Base-by-base conservation (phyloP, 2,113 vertebrate genomes). In the Tachysurus fulvidraco region DNA sequence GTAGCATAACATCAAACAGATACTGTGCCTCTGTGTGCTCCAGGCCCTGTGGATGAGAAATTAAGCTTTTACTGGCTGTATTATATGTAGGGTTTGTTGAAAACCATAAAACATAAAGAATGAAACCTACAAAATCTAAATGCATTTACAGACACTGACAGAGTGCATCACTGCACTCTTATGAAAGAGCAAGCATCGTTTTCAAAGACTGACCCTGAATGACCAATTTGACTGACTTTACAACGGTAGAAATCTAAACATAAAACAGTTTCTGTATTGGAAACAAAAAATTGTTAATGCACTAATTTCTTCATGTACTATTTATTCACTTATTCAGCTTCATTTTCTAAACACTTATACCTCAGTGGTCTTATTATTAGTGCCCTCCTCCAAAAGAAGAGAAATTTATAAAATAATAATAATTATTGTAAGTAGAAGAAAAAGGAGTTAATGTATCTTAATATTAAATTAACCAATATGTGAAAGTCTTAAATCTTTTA, bases 1-100 rank as follows among this genome's bases (percentile, higher is more conserved):
- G 97, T 83, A 98, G 94, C 87, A 97, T 90, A 4, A 90, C 93
- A 16, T 96, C 95, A 88, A 96, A 97, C 16, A 99, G 94, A 83
- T 96, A 95, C 25, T 96, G 95, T 81, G 94, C 94, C 90, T 98
- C 97, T 69, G 91, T 93, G 90, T 94, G 95, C 88, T 96, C 97
- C 81, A 99, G 94, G 95, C 88, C 96, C 98, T 92, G 90, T 50
- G 46, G 80, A 76, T 60, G 2, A 86, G 23, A 79, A 81, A 46
- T 3, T 30, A 64, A 46, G 4, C 2, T 65, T 76, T 86, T 73
- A 23, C 5, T 19, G 65, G 4, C 17, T 83, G 19, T 21, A 67
- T 59, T 55, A 69, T 13, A 19, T 84, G 23, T 28, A 76, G 23
- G 13, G 44, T 71, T 76, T 28, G 36, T 2, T 36, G 36, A 36